phyloP scores from a whole-genome alignment of 2,113 vertebrate species.

The Tyrannus savana region DNA sequence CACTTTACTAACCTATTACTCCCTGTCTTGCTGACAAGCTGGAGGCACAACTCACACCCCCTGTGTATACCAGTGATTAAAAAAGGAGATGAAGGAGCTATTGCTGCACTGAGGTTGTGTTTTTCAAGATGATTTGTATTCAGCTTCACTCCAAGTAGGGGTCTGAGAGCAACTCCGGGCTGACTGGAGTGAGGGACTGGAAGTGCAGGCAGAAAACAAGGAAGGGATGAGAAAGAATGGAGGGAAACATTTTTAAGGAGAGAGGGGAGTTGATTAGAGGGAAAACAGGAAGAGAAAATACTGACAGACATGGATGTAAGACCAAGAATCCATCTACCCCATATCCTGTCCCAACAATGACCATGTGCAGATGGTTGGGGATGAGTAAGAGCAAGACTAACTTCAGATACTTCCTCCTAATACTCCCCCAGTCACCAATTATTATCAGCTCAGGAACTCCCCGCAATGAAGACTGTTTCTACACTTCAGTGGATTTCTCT shows the following conservation, averaged over 20 bases:
- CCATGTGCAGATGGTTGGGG: constrained; percentile 55
- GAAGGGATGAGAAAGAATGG: constrained; percentile 53
- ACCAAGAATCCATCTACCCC: constrained; percentile 42
- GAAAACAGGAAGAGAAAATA: constrained; percentile 66
- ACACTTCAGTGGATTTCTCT: neutral
- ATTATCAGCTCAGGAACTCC: constrained; percentile 5
- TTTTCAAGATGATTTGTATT: neutral
- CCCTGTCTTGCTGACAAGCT: neutral
- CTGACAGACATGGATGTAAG: constrained; percentile 42
- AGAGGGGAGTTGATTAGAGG: constrained; percentile 20
- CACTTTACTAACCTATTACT: neutral
- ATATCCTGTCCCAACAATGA: constrained; percentile 68
- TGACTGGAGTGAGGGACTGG: neutral
- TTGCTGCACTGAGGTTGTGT: neutral
- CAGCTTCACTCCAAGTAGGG: neutral
- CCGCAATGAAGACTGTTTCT: accelerated
- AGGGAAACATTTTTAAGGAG: constrained; percentile 56
- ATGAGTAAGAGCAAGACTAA: constrained; percentile 45
- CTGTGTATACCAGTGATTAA: neutral
- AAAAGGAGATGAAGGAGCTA: neutral
- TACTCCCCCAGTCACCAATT: constrained; percentile 56
- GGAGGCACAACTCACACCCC: neutral
- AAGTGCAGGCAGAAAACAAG: constrained; percentile 31
- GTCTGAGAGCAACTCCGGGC: neutral
- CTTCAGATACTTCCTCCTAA: constrained; percentile 56